Evolutionary conservation across 2,797 vertebrate genomes (phyloP).

Genomic region (Ctenopoma kingsleyae): DNA sequence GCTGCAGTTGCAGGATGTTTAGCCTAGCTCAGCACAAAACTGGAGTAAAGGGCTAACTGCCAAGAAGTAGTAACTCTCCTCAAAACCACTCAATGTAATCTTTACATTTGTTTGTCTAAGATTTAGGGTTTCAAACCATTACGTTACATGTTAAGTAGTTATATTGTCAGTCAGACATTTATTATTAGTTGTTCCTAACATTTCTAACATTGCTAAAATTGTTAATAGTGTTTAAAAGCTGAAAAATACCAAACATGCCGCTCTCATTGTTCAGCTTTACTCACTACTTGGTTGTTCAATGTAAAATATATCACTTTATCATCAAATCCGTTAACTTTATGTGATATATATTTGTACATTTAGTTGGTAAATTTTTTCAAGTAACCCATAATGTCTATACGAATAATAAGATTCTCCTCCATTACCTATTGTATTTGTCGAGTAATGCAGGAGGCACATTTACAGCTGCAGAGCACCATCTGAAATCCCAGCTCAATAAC

Average conservation of each 20-base stretch:
- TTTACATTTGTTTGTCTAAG: not conserved
- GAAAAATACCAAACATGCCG: not conserved
- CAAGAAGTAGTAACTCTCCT: not conserved
- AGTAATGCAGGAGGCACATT: slow-evolving; percentile 62
- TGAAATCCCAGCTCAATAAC: slow-evolving; percentile 79
- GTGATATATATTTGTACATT: slow-evolving; percentile 33
- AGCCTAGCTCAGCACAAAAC: not conserved
- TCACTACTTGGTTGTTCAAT: not conserved
- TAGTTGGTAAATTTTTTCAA: slow-evolving; percentile 24
- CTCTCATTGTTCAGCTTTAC: slow-evolving; percentile 1
- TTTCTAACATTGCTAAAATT: not conserved
- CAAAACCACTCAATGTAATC: not conserved
- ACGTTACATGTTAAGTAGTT: too few species aligned
- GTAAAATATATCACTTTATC: not conserved
- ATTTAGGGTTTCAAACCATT: too few species aligned
- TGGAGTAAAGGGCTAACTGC: not conserved
- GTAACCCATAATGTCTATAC: slow-evolving; percentile 22
- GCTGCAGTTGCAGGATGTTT: not conserved
- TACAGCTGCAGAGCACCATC: slow-evolving; percentile 66
- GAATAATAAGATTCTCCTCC: slow-evolving; percentile 30
- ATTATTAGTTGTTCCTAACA: not conserved
- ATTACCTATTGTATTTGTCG: slow-evolving; percentile 42
- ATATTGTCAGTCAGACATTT: too few species aligned
- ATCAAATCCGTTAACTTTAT: slow-evolving; percentile 7
- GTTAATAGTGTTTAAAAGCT: too few species aligned